phyloP scores from a whole-genome alignment of 2,113 vertebrate genomes.

The Prietella phreatophila region DNA sequence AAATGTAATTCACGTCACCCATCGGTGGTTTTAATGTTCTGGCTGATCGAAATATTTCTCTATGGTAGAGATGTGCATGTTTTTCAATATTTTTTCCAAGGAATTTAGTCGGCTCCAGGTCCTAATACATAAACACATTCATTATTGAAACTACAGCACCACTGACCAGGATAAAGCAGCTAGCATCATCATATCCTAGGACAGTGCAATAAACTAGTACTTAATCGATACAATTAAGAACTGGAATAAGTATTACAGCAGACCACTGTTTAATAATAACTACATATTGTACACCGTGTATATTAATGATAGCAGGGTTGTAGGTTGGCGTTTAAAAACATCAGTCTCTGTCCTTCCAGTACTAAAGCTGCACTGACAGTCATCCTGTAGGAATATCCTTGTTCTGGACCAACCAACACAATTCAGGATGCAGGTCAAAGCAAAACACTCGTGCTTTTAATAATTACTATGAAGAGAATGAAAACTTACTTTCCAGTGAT shows the following conservation, averaged over 20 bases:
- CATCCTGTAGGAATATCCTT: not conserved
- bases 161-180: not conserved
- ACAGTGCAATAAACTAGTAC: not conserved
- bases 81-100: not conserved
- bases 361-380: not conserved
- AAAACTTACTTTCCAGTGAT: constrained; percentile 77
- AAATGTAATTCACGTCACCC: too few species aligned
- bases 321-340: not conserved
- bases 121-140: not conserved
- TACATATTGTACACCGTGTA: not conserved
- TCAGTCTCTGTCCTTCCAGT: not conserved
- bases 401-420: not conserved
- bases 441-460: not conserved
- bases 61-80: not conserved
- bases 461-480: not conserved
- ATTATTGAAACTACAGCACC: not conserved
- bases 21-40: too few species aligned
- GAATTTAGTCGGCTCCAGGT: not conserved
- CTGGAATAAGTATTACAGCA: not conserved
- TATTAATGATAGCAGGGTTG: not conserved
- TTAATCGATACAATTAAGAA: not conserved
- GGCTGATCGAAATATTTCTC: not conserved
- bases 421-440: not conserved
- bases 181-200: not conserved
- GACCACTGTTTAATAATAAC: not conserved